Evolutionary conservation across 1,140 invertebrate species (phyloP), one percentile per base, ranked within the genome.

Genomic region (Nephila pilipes): DNA sequence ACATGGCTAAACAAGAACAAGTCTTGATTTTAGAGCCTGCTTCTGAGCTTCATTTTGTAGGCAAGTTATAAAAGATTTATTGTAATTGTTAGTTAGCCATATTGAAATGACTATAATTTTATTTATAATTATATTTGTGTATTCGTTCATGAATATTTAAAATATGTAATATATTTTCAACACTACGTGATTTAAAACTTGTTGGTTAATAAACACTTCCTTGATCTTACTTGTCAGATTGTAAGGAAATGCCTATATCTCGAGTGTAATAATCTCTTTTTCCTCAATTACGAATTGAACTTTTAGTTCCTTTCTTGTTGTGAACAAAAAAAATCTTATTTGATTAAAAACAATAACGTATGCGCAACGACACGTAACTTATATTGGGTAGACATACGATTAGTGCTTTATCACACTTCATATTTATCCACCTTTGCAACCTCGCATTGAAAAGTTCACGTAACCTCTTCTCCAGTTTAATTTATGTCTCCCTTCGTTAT

Each of bases 41-140:
- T 85, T 94, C 93, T 88, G 96, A 96, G 94, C 94, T 96, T 38
- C 95, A 95, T 94, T 96, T 96, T 94, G 95, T 95, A 95, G 95
- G 95, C 96, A 95, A 94, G 94, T 90, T 60, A 65, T 63, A 18
- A 85, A 75, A 93, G n/a, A 57, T 32, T 75, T 58, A 58, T 90
- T 85, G 36, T 46, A 65, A 14, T 85, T 85, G 57, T 92, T 32
- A 8, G 32, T 93, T 87, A 87, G 91, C 87, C 83, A 87, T 94
- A 92, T 93, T 94, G 93, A 93, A 75, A 85, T 55, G 36, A 89
- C 14, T 63, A 46, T 57, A 36, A 32, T 79, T 83, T n/a, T 57
- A 75, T 89, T 65, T 85, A 55, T 80, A 2, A 29, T 75, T 91
- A 29, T 83, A 58, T 60, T 54, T 38, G 81, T 83, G 54, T 55